A percentile compares a stretch with the other conserved stretches of the same genome.
Conservation (phyloP, 2,888 invertebrate genomes). For the Neoitamus cyanurus region DNA sequence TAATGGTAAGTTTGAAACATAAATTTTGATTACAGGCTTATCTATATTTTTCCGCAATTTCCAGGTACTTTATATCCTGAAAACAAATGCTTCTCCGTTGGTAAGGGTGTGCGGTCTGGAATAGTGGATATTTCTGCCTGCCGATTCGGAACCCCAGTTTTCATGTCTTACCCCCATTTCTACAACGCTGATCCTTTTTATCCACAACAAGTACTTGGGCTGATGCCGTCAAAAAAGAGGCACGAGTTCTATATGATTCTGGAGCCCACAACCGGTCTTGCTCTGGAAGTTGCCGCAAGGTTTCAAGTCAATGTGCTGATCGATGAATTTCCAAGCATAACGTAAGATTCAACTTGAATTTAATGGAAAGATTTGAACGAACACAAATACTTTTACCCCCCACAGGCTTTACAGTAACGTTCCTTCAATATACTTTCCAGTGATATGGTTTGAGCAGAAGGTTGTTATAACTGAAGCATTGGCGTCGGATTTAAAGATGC, state of each 20-base stretch:
- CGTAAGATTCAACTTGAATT: slow-evolving; percentile 66
- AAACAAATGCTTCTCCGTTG: slow-evolving; percentile 79
- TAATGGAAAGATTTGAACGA: background rate
- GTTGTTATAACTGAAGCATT: slow-evolving; percentile 72
- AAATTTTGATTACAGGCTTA: background rate
- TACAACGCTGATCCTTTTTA: slow-evolving; percentile 79
- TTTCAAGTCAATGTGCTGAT: slow-evolving; percentile 83
- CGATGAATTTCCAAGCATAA: slow-evolving; percentile 72
- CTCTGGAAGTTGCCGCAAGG: slow-evolving; percentile 79
- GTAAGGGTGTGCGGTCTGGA: slow-evolving; percentile 78
- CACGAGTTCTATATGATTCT: slow-evolving; percentile 82
- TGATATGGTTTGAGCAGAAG: slow-evolving; percentile 82
- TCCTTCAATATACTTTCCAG: slow-evolving; percentile 77
- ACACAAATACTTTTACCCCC: background rate
- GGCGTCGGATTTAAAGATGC: slow-evolving; percentile 68
- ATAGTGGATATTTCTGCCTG: slow-evolving; percentile 83
- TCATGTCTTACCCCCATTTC: slow-evolving; percentile 88
- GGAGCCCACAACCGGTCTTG: slow-evolving; percentile 81
- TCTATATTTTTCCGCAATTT: slow-evolving; percentile 52
- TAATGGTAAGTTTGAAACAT: slow-evolving; percentile 68
- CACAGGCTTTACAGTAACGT: slow-evolving; percentile 74
- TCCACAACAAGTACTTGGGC: slow-evolving; percentile 73
- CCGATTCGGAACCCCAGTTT: slow-evolving; percentile 83
- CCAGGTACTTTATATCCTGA: slow-evolving; percentile 71
- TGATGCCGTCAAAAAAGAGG: slow-evolving; percentile 74